Evolutionary conservation across 2,888 invertebrate species (phyloP).

Genomic region (Cheilosia grossa): DNA sequence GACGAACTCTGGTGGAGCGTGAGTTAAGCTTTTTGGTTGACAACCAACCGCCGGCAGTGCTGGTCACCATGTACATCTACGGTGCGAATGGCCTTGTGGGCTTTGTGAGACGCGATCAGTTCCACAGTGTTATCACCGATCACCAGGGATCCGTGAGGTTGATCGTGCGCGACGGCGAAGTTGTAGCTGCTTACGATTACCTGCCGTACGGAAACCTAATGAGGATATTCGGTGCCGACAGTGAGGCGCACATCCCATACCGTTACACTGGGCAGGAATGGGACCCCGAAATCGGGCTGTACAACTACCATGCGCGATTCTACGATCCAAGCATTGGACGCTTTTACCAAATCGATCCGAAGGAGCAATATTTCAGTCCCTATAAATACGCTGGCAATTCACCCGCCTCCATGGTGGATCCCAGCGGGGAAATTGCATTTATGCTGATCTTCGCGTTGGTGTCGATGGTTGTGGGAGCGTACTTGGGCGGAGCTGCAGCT

Average conservation of each 20-base stretch:
- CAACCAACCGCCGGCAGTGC: conserved; percentile 27
- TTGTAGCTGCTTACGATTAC: conserved; percentile 77
- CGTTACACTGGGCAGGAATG: conserved; percentile 76
- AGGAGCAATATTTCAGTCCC: conserved; percentile 74
- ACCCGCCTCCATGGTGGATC: conserved; percentile 51
- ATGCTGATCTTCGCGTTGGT: not conserved
- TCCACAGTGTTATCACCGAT: conserved; percentile 71
- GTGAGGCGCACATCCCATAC: conserved; percentile 61
- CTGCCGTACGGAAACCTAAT: conserved; percentile 75
- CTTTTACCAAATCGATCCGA: conserved; percentile 72
- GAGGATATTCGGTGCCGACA: conserved; percentile 57
- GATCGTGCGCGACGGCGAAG: conserved; percentile 65
- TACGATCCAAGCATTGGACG: conserved; percentile 76
- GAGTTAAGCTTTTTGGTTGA: conserved; percentile 15
- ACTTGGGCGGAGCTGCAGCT: conserved; percentile 34
- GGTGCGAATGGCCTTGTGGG: conserved; percentile 41
- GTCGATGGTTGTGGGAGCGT: conserved; percentile 21
- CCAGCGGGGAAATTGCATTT: conserved; percentile 33
- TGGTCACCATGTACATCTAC: conserved; percentile 49
- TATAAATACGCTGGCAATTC: conserved; percentile 75
- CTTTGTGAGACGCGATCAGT: conserved; percentile 52
- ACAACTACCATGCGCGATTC: conserved; percentile 76
- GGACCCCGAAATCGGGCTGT: conserved; percentile 76
- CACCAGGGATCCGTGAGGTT: conserved; percentile 75
- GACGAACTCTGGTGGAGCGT: conserved; percentile 40